Evolutionary conservation across 2,113 vertebrate genomes (phyloP), one percentile per base, ranked within the genome.

Genomic region (Tragulus kanchil): DNA sequence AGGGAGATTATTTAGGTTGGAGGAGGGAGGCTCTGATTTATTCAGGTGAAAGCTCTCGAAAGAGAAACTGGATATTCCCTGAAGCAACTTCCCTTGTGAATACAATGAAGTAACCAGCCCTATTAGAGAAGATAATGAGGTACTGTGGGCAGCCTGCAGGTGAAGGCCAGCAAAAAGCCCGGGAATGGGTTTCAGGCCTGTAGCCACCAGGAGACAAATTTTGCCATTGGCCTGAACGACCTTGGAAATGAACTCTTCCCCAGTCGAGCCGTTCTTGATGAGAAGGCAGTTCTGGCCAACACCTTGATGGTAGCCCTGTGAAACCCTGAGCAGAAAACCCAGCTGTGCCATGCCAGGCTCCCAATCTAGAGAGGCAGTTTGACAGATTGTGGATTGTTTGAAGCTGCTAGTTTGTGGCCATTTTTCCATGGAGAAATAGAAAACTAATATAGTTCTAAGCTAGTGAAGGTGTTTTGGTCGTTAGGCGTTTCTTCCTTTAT

Each of bases 401-500:
- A 75, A 89, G 62, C 28, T 78, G 19, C 61, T 82, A 77, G 31
- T 16, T 67, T 89, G 61, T 59, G n/a, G 31, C 21, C 21, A 64
- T 48, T 69, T 36, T 42, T 81, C 17, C 17, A 90, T 48, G 26
- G 4, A 88, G 25, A 94, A 85, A 45, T 54, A 78, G 64, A 71
- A 96, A 79, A 88, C 21, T 25, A 21, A 67, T 13, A 77, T 1
- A 61, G 54, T 13, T 65, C 45, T 15, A 59, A 69, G 13, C 26
- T 75, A 82, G 25, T 8, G 8, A 61, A 93, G 73, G 26, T 73
- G 12, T n/a, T 73, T 84, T n/a, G 11, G 59, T 13, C 90, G n/a
- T 58, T 28, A 56, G 36, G 8, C 58, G 21, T 58, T 95, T 81
- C 92, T 89, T 15, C 89, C 62, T 45, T 42, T 65, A 94, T 96